phyloP scores from a whole-genome alignment of 1,140 invertebrate genomes.

The Steinernema khuongi region DNA sequence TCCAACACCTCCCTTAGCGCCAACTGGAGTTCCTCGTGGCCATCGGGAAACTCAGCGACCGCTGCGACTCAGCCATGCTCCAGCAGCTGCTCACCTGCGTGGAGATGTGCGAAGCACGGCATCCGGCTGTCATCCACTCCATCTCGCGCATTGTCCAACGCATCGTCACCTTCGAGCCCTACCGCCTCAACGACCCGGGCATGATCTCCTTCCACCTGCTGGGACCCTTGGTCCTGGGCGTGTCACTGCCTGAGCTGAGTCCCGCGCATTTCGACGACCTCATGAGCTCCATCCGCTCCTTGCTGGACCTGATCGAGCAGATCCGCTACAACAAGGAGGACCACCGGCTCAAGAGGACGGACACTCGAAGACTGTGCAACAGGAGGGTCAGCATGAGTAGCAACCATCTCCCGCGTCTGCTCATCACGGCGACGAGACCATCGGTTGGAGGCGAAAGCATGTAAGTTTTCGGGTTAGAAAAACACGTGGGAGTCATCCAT shows the following conservation, averaged over 20 bases:
- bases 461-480: not conserved
- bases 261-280: conserved; percentile 57
- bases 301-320: conserved; percentile 54
- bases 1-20: conserved; percentile 44
- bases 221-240: conserved; percentile 48
- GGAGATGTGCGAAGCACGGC: conserved; percentile 44
- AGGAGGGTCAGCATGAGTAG: conserved; percentile 50
- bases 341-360: conserved; percentile 2
- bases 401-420: conserved; percentile 52
- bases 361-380: conserved; percentile 43
- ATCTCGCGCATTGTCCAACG: conserved; percentile 50
- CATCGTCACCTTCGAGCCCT: conserved; percentile 50
- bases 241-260: conserved; percentile 41
- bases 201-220: conserved; percentile 48
- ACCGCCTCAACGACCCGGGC: conserved; percentile 43
- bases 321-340: conserved; percentile 54
- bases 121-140: conserved; percentile 53
- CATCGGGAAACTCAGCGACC: conserved; percentile 52
- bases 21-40: conserved; percentile 54
- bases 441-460: conserved; percentile 43
- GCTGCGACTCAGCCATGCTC: conserved; percentile 47
- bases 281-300: conserved; percentile 48
- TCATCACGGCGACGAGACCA: conserved; percentile 57
- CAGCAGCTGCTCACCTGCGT: conserved; percentile 42
- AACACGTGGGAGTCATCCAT: too few species aligned